Base-by-base conservation (phyloP, 2,113 vertebrate species). In the Panthera leo region DNA sequence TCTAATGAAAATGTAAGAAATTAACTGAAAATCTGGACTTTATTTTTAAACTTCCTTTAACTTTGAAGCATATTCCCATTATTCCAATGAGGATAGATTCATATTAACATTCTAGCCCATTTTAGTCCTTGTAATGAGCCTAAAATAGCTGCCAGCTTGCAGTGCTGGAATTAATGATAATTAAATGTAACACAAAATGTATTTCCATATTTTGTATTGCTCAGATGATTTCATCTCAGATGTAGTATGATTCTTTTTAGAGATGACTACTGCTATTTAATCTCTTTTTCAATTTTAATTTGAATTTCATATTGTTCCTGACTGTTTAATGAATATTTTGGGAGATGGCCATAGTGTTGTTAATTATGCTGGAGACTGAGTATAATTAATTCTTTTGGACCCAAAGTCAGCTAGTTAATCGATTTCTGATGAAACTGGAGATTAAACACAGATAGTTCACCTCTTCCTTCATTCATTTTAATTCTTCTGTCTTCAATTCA, bases 301-400 rank as follows among this genome's bases (percentile, higher is more conserved):
- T 98, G 97, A 98, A 99, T 99, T 99, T 99, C 98, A 98, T 98
- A 99, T 99, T 99, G 99, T 99, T 98, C 98, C 98, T 98, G 98
- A 98, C 98, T 99, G 98, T 99, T 98, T 98, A 99, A 99, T 99
- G 98, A 98, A 98, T 99, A 99, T 99, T 99, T 99, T 98, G 99
- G 99, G 99, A 99, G 98, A 99, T 98, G 98, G 99, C 98, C 98
- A 98, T 98, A 98, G 98, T 99, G 98, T 98, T 99, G 98, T 99
- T 99, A 99, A 99, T 99, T 99, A 99, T 98, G 97, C 98, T 63
- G 51, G 98, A 98, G 98, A 98, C 98, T 97, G 98, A 98, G 97
- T 98, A 98, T 99, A 99, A 99, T 99, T 99, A 99, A 99, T 99
- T 99, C 98, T 99, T 99, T 99, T 99, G 99, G 98, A 99, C 98